Base-by-base conservation (phyloP, 2,797 vertebrate genomes). In the Glossophaga mutica region DNA sequence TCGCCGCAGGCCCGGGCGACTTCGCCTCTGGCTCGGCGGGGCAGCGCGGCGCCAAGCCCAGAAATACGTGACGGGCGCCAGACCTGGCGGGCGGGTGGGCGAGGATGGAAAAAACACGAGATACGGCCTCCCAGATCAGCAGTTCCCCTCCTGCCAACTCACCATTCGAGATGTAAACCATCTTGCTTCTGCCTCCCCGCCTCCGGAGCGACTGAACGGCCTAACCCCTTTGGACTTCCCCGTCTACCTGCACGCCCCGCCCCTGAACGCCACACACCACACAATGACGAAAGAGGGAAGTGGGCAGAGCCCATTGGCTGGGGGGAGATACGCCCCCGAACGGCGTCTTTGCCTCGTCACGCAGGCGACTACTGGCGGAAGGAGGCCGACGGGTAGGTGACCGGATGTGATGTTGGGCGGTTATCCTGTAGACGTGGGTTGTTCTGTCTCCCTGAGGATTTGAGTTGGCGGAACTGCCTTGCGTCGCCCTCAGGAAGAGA, bases 91-190 rank as follows among this genome's bases (percentile, higher is more conserved):
- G 4, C 5, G 59, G 29, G 59, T 32, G 59, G 37, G 19, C 2
- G 32, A 55, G 19, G 32, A 32, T 3, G 3, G 10, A 24, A 37
- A 52, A 57, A 50, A 46, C 52, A 29, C 18, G 9, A 34, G 3
- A 4, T 2, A 21, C 12, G 16, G 68, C 22, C 16, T 44, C 37
- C 67, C 32, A 15, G 29, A 50, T 15, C 82, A 32, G 42, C 29
- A 16, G 55, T 22, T 0, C n/a, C 3, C 48, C 21, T 6, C 8
- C 5, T 3, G 8, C 7, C 9, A 24, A 96, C 98, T 98, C 97
- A 98, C 98, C 98, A 6, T 98, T 98, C 21, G 98, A 98, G 97
- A 98, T 98, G 96, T 98, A 98, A 52, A 98, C 98, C 98, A 98
- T 98, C 79, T 57, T 96, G 10, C 44, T 55, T 6, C 62, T 7